Evolutionary conservation across 2,113 vertebrate genomes (phyloP).

Genomic region (Pseudorasbora parva): DNA sequence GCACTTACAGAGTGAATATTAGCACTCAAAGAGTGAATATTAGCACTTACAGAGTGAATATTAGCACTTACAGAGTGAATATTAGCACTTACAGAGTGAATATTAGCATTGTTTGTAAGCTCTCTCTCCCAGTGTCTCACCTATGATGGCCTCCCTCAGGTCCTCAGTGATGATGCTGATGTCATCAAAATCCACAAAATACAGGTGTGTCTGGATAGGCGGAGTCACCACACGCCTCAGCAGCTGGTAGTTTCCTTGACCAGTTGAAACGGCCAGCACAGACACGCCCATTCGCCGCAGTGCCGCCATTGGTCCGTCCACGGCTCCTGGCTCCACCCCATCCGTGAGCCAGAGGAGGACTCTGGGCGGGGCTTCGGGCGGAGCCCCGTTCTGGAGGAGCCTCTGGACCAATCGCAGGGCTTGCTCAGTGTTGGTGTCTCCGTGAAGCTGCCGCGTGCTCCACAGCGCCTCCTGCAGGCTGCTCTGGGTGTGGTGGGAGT

Average conservation of each 20-base stretch:
- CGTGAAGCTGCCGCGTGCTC: slow-evolving; percentile 79
- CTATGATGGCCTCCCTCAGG: slow-evolving; percentile 82
- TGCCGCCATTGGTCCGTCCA: slow-evolving; percentile 81
- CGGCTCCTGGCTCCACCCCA: slow-evolving; percentile 85
- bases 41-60: too few species aligned
- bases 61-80: too few species aligned
- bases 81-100: too few species aligned
- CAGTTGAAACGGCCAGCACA: slow-evolving; percentile 89
- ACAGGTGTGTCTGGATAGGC: slow-evolving; percentile 80
- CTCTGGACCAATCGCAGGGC: slow-evolving; percentile 81
- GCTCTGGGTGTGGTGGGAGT: slow-evolving; percentile 64
- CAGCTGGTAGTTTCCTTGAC: slow-evolving; percentile 83
- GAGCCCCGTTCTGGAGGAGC: slow-evolving; percentile 58
- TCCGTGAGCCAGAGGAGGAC: slow-evolving; percentile 95
- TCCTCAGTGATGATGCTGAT: slow-evolving; percentile 84
- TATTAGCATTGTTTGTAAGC: too few species aligned
- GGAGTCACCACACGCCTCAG: slow-evolving; percentile 82
- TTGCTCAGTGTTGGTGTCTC: slow-evolving; percentile 89
- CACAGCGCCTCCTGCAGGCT: slow-evolving; percentile 75
- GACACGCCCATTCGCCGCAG: slow-evolving; percentile 85
- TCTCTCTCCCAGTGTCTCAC: slow-evolving; percentile 66
- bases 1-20: too few species aligned
- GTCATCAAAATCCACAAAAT: slow-evolving; percentile 94
- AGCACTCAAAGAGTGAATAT: too few species aligned
- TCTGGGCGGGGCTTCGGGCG: slow-evolving; percentile 76